phyloP scores from a whole-genome alignment of 2,113 vertebrate species.

The Dipodomys stephensi region DNA sequence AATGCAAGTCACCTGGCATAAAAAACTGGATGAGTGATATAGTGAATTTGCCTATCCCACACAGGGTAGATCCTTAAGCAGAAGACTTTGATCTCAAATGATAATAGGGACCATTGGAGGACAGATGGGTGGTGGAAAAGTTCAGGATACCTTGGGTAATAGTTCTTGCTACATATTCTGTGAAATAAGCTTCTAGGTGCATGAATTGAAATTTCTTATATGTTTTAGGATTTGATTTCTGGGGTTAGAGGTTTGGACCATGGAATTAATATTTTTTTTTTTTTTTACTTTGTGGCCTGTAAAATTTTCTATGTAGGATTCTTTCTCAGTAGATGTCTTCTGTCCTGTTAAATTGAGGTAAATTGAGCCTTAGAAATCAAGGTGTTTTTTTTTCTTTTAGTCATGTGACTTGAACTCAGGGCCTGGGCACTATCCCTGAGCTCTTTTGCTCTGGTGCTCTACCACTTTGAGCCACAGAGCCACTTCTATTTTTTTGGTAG shows the following conservation, averaged over 20 bases:
- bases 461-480: too few species aligned
- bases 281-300: neutral
- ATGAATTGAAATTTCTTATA: neutral
- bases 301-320: slow-evolving; percentile 4
- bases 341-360: neutral
- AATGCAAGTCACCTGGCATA: neutral
- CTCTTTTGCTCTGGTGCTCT: too few species aligned
- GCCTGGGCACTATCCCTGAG: too few species aligned
- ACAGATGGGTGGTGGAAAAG: neutral
- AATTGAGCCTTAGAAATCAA: slow-evolving; percentile 41
- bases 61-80: neutral
- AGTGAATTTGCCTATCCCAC: slow-evolving; percentile 40
- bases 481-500: too few species aligned
- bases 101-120: neutral
- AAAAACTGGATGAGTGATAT: neutral
- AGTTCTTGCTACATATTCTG: neutral
- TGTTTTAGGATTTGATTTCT: slow-evolving; percentile 2
- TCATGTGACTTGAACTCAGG: too few species aligned
- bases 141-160: neutral
- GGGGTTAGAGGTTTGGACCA: neutral
- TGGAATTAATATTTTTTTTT: neutral
- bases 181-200: neutral
- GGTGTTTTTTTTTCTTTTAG: neutral
- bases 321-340: slow-evolving; percentile 1
- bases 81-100: slow-evolving; percentile 7